Conservation (phyloP, 1,140 invertebrate species). For the Bathynomus jamesi region DNA sequence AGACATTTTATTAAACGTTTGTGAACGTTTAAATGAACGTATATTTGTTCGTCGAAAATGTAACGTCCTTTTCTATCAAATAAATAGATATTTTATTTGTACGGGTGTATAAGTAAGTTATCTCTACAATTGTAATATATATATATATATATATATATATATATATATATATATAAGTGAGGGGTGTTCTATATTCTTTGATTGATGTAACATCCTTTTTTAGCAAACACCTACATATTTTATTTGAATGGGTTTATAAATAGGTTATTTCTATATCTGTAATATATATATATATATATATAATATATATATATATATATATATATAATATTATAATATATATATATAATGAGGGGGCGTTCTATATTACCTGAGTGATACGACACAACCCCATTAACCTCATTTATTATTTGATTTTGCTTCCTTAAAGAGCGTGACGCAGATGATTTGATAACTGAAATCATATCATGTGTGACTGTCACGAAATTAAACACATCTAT, state of each 20-base stretch:
- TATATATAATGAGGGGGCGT: background rate
- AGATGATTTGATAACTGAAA: background rate
- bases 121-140: background rate
- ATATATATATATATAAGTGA: background rate
- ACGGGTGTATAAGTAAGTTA: background rate
- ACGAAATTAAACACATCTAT: background rate
- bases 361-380: background rate
- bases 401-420: background rate
- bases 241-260: background rate
- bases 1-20: no score
- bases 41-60: no score
- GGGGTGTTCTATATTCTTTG: background rate
- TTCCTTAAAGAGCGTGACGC: background rate
- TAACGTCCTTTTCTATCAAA: background rate
- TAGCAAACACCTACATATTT: background rate
- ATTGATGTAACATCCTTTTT: background rate
- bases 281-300: slow-evolving; percentile 4
- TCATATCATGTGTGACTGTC: background rate
- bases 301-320: background rate
- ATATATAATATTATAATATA: no score
- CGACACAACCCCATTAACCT: background rate
- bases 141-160: slow-evolving; percentile 11
- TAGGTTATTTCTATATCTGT: background rate
- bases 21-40: no score
- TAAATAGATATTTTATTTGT: background rate